Evolutionary conservation across 2,888 invertebrate genomes (phyloP), one percentile per base, ranked within the genome.

Genomic region (Acanthacorydalis orientalis): DNA sequence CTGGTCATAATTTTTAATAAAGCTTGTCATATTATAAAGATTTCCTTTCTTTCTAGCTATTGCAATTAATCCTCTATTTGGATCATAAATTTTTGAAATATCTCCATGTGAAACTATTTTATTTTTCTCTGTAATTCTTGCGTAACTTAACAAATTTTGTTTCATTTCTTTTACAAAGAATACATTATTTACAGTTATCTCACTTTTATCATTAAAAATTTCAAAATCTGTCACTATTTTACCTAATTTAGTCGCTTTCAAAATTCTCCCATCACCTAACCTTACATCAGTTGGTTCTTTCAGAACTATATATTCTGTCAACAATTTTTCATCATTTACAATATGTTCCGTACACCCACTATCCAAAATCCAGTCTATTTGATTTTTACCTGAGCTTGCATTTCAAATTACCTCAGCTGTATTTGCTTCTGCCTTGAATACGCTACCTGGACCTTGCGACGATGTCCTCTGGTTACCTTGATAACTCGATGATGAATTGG

Each of bases 81-180:
- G 39, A 44, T 51, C 47, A 41, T 46, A 55, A 33, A 50, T 51
- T 52, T 49, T 52, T 23, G 49, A 49, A 8, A 8, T 49, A 43
- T 52, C 45, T 23, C 47, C 46, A 38, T 33, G 14, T 11, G 53
- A 51, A 2, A 54, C 40, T 46, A 52, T 50, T 49, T 45, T n/a
- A n/a, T 48, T 48, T 33, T 43, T 48, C 12, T 51, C 47, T 38
- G 53, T 53, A 2, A 55, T 47, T 46, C 44, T 54, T 9, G 47
- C 40, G 45, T 46, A 51, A 48, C 54, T n/a, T n/a, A 55, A 41
- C 38, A 54, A 47, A 53, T 54, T 55, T 45, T 16, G 43, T 14
- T 51, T 43, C 51, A 53, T 52, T 37, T 51, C 48, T 50, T 50
- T 47, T 12, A 52, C 53, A 51, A 47, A 52, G 39, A 45, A 51